phyloP scores from a whole-genome alignment of 92 coral and sea anemone species.

The Epizoanthus ramosus region DNA sequence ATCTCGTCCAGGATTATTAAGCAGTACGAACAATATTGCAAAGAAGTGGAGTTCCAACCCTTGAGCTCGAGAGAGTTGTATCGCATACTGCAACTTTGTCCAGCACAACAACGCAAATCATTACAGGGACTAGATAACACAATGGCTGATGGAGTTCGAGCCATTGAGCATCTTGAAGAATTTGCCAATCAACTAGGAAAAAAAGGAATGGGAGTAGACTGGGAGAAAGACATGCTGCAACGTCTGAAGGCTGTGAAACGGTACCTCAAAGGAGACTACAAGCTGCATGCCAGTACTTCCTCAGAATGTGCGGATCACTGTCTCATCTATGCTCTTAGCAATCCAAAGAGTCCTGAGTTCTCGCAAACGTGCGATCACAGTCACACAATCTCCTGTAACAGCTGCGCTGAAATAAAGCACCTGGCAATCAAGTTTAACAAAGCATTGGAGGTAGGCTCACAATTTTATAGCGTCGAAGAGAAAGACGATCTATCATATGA shows the following conservation, averaged over 20 bases:
- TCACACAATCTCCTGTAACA: slow-evolving; percentile 51
- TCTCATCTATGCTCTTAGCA: slow-evolving; percentile 59
- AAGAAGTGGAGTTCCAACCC: slow-evolving; percentile 48
- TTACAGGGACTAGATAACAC: slow-evolving; percentile 62
- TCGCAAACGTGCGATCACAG: slow-evolving; percentile 52
- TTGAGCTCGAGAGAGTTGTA: slow-evolving; percentile 59
- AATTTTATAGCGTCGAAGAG: slow-evolving; percentile 50
- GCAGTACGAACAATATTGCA: slow-evolving; percentile 54
- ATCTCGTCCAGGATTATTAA: slow-evolving; percentile 55
- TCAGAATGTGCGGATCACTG: slow-evolving; percentile 68
- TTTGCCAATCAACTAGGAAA: slow-evolving; percentile 48
- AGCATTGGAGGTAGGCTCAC: slow-evolving; percentile 41
- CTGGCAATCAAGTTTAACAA: slow-evolving; percentile 40
- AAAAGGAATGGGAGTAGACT: slow-evolving; percentile 35
- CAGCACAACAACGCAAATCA: slow-evolving; percentile 60
- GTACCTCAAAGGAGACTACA: slow-evolving; percentile 56
- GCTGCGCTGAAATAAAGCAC: slow-evolving; percentile 45
- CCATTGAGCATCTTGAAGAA: slow-evolving; percentile 29
- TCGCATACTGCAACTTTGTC: slow-evolving; percentile 48
- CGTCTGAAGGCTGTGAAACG: slow-evolving; percentile 46
- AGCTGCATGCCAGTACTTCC: slow-evolving; percentile 46
- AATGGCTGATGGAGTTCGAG: slow-evolving; percentile 46
- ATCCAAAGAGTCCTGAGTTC: slow-evolving; percentile 48
- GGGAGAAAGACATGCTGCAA: slow-evolving; percentile 45
- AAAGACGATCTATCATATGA: slow-evolving; percentile 56